These are phyloP conservation scores for Drosophila anomelani DNA, from an alignment of 2,888 invertebrate species.

Conservation along the genomic window DNA sequence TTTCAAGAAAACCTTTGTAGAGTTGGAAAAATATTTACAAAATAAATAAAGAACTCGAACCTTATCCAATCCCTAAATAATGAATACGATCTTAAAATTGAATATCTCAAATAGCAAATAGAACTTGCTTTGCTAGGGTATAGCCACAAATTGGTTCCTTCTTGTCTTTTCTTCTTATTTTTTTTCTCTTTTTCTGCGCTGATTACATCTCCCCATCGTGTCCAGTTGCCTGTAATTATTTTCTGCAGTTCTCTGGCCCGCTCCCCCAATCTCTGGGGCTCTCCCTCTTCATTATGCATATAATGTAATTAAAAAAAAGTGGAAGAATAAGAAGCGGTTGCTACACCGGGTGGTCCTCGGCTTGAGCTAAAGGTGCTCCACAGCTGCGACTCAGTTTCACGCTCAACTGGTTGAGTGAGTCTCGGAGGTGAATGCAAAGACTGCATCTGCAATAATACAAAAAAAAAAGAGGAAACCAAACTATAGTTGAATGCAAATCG, in stretches of 20 bases:
- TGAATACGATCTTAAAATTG: neutral
- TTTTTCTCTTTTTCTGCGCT: slow-evolving; percentile 44
- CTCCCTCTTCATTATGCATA: slow-evolving; percentile 71
- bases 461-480: neutral
- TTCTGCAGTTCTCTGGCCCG: slow-evolving; percentile 34
- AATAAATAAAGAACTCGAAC: neutral
- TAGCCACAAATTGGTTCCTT: neutral
- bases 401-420: slow-evolving; percentile 42
- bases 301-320: slow-evolving; percentile 77
- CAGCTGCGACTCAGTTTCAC: slow-evolving; percentile 28
- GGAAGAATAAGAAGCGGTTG: slow-evolving; percentile 41
- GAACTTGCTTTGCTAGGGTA: neutral
- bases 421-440: neutral
- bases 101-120: neutral
- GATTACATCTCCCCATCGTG: slow-evolving; percentile 68
- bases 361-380: slow-evolving; percentile 17
- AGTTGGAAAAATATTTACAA: neutral
- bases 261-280: slow-evolving; percentile 44
- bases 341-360: slow-evolving; percentile 65
- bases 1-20: neutral
- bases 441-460: neutral
- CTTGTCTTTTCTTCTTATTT: slow-evolving; percentile 1
- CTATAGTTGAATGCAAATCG: slow-evolving; percentile 19
- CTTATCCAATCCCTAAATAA: neutral
- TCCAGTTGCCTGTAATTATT: slow-evolving; percentile 71